phyloP scores from a whole-genome alignment of 2,113 vertebrate genomes.

The Girardinichthys multiradiatus region DNA sequence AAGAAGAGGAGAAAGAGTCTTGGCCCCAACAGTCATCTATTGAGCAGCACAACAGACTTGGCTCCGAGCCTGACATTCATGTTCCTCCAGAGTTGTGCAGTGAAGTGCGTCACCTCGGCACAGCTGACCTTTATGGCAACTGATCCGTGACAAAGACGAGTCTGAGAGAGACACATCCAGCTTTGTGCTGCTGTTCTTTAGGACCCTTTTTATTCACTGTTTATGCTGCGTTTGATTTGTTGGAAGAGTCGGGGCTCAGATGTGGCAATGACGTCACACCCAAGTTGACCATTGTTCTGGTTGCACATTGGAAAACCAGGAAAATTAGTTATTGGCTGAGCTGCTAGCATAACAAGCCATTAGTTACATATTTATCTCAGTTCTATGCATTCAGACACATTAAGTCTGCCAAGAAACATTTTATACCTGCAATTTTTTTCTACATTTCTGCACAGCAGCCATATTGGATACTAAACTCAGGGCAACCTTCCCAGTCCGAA shows the following conservation, averaged over 20 bases:
- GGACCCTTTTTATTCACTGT: background rate
- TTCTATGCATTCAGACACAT: too few species aligned
- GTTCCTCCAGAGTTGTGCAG: conserved; percentile 52
- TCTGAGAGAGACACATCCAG: conserved; percentile 13
- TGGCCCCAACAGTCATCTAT: conserved; percentile 73
- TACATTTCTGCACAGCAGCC: too few species aligned
- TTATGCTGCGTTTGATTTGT: background rate
- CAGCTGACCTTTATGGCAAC: conserved; percentile 67
- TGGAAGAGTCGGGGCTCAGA: background rate
- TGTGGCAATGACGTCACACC: too few species aligned
- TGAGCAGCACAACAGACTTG: conserved; percentile 64
- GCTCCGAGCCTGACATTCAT: conserved; percentile 68
- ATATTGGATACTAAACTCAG: too few species aligned
- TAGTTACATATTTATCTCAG: too few species aligned
- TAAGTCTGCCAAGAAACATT: too few species aligned
- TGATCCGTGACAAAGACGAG: conserved; percentile 40
- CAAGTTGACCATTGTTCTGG: background rate
- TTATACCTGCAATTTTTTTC: too few species aligned
- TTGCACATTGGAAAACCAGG: background rate
- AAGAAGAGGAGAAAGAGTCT: conserved; percentile 32
- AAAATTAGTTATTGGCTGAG: background rate
- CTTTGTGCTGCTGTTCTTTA: conserved; percentile 16
- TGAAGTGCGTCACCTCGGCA: conserved; percentile 62
- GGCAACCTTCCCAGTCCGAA: too few species aligned
- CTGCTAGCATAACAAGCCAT: background rate